Percentiles rank a stretch among this genome's conserved stretches.
Conservation (phyloP, 2,797 vertebrate genomes). For the Phaenicophaeus curvirostris region DNA sequence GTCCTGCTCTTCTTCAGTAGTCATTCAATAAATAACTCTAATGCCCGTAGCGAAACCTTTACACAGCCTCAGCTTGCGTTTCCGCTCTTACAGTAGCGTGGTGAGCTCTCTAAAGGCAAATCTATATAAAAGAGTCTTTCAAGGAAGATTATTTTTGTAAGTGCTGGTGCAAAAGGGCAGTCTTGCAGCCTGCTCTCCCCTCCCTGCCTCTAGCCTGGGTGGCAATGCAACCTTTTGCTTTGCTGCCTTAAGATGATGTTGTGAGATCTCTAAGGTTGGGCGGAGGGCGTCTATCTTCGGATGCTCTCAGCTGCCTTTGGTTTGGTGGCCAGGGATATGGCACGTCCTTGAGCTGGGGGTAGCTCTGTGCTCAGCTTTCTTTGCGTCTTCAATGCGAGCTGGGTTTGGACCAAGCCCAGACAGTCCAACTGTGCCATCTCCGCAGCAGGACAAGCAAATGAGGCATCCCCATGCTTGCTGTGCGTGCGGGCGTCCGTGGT, state of each 20-base stretch:
- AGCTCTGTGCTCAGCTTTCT: background rate
- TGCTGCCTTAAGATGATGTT: background rate
- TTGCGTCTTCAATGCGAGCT: background rate
- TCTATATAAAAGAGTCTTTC: conserved; percentile 9
- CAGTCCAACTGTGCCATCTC: background rate
- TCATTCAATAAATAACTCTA: conserved; percentile 61
- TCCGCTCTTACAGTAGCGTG: background rate
- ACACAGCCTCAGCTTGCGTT: background rate
- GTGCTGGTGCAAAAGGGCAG: conserved; percentile 24
- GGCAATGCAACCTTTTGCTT: background rate
- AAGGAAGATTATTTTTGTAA: background rate
- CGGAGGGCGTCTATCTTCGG: background rate
- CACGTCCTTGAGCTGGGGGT: background rate
- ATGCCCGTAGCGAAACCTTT: conserved; percentile 3
- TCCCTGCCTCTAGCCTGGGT: background rate
- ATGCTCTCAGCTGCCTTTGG: background rate
- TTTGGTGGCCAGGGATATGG: background rate
- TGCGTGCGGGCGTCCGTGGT: accelerated
- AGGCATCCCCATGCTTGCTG: background rate
- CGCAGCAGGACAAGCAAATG: accelerated
- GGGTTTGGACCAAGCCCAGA: background rate
- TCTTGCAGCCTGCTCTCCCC: background rate
- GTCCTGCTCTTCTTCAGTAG: conserved; percentile 52
- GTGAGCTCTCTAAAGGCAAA: conserved; percentile 3
- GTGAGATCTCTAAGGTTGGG: background rate